Evolutionary conservation across 2,888 invertebrate species (phyloP), one percentile per base, ranked within the genome.

Genomic region (Amiota mariae): DNA sequence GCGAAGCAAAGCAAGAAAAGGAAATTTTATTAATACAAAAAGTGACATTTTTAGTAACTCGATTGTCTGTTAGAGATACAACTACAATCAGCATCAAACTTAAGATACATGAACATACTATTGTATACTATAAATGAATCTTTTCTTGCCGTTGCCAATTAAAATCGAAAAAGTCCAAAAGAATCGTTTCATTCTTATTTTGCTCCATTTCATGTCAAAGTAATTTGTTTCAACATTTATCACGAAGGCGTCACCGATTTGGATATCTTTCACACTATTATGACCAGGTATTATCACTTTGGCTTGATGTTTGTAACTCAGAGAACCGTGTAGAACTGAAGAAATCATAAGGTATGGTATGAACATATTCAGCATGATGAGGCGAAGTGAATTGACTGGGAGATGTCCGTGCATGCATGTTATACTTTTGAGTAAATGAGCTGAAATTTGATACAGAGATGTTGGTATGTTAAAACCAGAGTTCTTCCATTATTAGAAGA

Each of bases 141-240:
- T 46, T 63, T 63, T 46, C 8, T n/a, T 49, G 18, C 49, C 54
- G 54, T 13, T 68, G 67, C 67, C 67, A 68, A 68, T 68, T 68
- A 68, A 68, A 68, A 68, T 51, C 12, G 67, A 48, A 68, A 68
- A 66, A 46, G 12, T 68, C 15, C 8, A 46, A 64, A 9, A 46
- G 11, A 12, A 54, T 68, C 54, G 24, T 68, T 54, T 48, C n/a
- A 51, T n/a, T 36, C 36, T 36, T 36, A 36, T 36, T 36, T 36
- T 54, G 67, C 67, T 54, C 24, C n/a, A 68, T 54, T 68, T 68
- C 67, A 54, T 68, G 67, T 68, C 51, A 54, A 68, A 68, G 67
- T 68, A 68, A 68, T 68, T 68, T 68, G 67, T 68, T 68, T 68
- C 36, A 18, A 68, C 67, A 68, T 68, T 68, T 68, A 68, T 68